These are phyloP conservation scores for Macaca nemestrina DNA, from an alignment of 2,113 vertebrate genomes.

Conservation along the genomic window DNA sequence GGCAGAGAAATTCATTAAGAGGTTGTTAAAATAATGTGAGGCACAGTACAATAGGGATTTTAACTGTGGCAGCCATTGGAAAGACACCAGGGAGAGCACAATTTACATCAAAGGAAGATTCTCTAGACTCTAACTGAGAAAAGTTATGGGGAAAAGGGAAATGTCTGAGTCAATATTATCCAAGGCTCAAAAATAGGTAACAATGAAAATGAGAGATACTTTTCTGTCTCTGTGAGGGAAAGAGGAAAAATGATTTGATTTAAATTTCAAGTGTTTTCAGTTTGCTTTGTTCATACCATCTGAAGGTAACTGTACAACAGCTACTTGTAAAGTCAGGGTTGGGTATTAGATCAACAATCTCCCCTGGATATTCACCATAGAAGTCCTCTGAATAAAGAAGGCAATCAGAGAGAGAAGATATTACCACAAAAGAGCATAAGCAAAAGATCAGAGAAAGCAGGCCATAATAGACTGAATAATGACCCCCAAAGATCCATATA, in stretches of 20 bases:
- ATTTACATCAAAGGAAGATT: background rate
- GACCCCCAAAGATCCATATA: fast-evolving
- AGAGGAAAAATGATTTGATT: background rate
- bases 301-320: background rate
- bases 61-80: background rate
- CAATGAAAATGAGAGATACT: background rate
- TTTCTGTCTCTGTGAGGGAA: background rate
- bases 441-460: background rate
- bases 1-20: background rate
- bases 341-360: background rate
- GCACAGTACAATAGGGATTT: background rate
- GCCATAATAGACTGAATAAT: background rate
- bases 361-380: background rate
- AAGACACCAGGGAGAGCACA: background rate
- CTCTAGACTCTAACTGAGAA: background rate
- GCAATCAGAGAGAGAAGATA: background rate
- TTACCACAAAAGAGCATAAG: background rate
- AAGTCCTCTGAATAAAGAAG: background rate
- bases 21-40: background rate
- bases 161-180: background rate
- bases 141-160: background rate
- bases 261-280: background rate
- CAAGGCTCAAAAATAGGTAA: background rate
- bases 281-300: background rate
- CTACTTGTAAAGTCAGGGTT: background rate